Percentiles rank a stretch among this genome's conserved stretches.
These are phyloP conservation scores for Geophilus truncorum DNA, from an alignment of 2,888 invertebrate species.

Conservation along the genomic window DNA sequence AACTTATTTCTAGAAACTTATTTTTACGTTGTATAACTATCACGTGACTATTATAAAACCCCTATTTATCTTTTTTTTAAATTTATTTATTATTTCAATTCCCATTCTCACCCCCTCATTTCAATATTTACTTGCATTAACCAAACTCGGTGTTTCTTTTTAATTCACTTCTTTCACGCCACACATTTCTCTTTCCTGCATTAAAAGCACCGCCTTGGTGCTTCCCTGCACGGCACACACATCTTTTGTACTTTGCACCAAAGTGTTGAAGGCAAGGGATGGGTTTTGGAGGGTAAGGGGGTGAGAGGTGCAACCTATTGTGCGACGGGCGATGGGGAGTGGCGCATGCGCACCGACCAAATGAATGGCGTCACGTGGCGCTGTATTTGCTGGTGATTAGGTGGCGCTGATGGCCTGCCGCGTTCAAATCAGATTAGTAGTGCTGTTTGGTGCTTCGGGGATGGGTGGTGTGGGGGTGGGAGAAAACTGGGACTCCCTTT, in stretches of 20 bases:
- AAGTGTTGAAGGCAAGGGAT: not conserved
- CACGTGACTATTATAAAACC: not conserved
- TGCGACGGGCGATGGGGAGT: not conserved
- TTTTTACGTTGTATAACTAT: too few species aligned
- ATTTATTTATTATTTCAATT: not conserved
- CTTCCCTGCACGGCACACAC: not conserved
- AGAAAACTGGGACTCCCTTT: not conserved
- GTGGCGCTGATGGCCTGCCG: constrained; percentile 10
- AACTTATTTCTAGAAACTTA: not conserved
- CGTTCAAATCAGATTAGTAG: constrained; percentile 10
- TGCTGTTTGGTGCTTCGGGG: not conserved
- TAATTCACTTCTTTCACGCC: not conserved
- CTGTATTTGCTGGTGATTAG: constrained; percentile 10
- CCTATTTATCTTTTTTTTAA: not conserved
- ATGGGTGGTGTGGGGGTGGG: not conserved
- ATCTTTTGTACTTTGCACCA: not conserved
- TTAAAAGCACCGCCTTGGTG: constrained; percentile 1
- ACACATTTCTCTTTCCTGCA: not conserved
- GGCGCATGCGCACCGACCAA: not conserved
- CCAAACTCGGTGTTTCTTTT: not conserved
- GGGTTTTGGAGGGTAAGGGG: not conserved
- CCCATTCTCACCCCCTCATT: not conserved
- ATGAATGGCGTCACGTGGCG: constrained; percentile 10
- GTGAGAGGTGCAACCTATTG: not conserved
- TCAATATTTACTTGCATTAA: not conserved